Conservation (phyloP, 2,888 invertebrate genomes). For the Lacanobia wlatinum region DNA sequence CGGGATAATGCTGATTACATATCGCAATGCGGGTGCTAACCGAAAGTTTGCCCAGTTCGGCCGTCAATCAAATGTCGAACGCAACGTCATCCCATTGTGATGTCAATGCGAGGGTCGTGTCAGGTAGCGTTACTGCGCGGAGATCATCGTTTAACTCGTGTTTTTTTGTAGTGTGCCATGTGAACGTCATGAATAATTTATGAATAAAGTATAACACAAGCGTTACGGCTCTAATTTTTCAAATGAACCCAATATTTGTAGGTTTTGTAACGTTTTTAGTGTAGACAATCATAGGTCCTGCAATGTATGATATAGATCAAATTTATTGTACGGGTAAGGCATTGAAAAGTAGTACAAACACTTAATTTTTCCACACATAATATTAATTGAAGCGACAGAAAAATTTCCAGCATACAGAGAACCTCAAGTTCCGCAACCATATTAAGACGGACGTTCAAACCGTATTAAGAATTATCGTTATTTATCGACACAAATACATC, state of each 20-base stretch:
- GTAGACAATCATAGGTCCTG: neutral
- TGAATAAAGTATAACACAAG: neutral
- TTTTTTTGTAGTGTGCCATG: constrained; percentile 33
- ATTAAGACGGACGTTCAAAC: constrained; percentile 3
- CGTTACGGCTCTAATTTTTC: neutral
- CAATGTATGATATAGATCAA: neutral
- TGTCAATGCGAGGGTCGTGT: constrained; percentile 59
- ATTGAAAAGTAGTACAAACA: neutral
- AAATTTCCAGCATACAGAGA: neutral
- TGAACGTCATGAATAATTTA: constrained; percentile 1
- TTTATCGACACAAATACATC: constrained; percentile 58
- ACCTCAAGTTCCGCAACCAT: constrained; percentile 5
- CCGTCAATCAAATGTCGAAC: constrained; percentile 76
- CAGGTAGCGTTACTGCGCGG: constrained; percentile 28
- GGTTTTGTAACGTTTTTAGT: neutral
- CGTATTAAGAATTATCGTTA: constrained; percentile 35
- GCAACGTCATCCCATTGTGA: constrained; percentile 69
- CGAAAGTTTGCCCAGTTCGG: constrained; percentile 73
- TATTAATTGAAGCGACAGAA: neutral
- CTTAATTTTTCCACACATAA: neutral
- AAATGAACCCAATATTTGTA: neutral
- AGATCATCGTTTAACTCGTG: constrained; percentile 32
- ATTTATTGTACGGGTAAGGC: neutral
- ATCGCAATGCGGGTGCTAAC: constrained; percentile 78
- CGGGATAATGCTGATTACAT: constrained; percentile 79